Percentiles rank a stretch among this genome's conserved stretches.
Conservation (phyloP, 2,888 invertebrate species). For the Muscina levida region DNA sequence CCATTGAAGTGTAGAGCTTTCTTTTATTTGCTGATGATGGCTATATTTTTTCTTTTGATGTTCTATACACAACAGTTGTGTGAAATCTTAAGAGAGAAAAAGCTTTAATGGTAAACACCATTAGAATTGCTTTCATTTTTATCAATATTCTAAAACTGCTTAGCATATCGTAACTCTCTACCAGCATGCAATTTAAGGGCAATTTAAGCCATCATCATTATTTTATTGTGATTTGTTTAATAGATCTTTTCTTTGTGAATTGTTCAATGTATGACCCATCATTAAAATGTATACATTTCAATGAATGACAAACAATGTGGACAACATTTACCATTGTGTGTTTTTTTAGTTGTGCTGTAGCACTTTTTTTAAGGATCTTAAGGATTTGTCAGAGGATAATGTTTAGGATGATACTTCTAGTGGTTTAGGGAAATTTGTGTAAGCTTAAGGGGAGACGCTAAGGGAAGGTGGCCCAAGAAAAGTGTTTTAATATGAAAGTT, state of each 20-base stretch:
- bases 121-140: conserved; percentile 4
- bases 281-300: conserved; percentile 76
- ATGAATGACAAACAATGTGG: conserved; percentile 67
- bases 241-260: no score
- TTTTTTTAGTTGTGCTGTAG: no score
- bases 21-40: conserved; percentile 26
- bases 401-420: conserved; percentile 27
- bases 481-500: conserved; percentile 32
- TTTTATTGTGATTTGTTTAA: conserved; percentile 12
- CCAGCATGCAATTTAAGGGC: conserved; percentile 50
- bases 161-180: conserved; percentile 44
- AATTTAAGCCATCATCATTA: conserved; percentile 50
- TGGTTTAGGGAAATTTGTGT: conserved; percentile 34
- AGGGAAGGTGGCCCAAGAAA: no score
- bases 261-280: conserved; percentile 75
- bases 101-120: conserved; percentile 40
- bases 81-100: conserved; percentile 44
- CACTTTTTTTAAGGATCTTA: conserved; percentile 50
- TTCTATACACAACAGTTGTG: conserved; percentile 20
- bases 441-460: neutral
- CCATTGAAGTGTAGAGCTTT: no score
- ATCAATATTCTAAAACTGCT: no score
- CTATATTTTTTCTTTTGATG: neutral
- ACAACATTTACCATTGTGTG: no score
- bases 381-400: conserved; percentile 28